Percentiles rank a stretch among this genome's conserved stretches.
These are phyloP conservation scores for Gadopsis bispinosus DNA, from an alignment of 2,797 vertebrate genomes.

Conservation along the genomic window DNA sequence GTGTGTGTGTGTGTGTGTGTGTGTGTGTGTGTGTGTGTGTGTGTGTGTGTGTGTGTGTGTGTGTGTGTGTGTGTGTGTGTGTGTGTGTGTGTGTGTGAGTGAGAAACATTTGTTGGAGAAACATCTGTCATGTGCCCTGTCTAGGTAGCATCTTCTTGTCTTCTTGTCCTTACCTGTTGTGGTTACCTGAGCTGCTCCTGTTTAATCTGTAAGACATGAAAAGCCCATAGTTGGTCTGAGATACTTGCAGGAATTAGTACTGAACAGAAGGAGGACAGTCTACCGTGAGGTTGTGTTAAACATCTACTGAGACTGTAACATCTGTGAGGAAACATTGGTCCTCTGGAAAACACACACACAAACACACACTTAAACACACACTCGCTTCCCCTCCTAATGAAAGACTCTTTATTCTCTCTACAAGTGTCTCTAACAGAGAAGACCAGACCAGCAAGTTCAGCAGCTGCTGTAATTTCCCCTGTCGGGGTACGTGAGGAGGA, in stretches of 20 bases:
- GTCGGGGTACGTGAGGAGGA: conserved; percentile 53
- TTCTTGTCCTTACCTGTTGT: conserved; percentile 46
- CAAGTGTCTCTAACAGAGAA: conserved; percentile 57
- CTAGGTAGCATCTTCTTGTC: conserved; percentile 50
- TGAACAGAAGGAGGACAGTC: neutral
- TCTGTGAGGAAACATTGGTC: neutral
- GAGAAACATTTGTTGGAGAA: neutral
- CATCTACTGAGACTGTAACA: neutral
- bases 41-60: too few species aligned
- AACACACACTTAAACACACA: conserved; percentile 1
- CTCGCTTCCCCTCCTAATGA: conserved; percentile 16
- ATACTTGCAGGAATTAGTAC: neutral
- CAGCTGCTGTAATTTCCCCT: conserved; percentile 78
- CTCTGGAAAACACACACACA: conserved; percentile 6
- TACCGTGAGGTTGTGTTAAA: neutral
- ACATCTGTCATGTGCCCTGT: conserved; percentile 52
- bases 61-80: too few species aligned
- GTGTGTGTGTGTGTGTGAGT: too few species aligned
- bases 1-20: too few species aligned
- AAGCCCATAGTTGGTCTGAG: neutral
- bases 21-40: too few species aligned
- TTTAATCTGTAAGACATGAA: conserved; percentile 25
- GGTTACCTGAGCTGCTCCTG: conserved; percentile 5
- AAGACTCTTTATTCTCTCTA: conserved; percentile 36
- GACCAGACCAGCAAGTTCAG: conserved; percentile 63